These are phyloP conservation scores for Astropecten irregularis DNA, from an alignment of 53 echinoderm and acorn worm species.

Conservation along the genomic window DNA sequence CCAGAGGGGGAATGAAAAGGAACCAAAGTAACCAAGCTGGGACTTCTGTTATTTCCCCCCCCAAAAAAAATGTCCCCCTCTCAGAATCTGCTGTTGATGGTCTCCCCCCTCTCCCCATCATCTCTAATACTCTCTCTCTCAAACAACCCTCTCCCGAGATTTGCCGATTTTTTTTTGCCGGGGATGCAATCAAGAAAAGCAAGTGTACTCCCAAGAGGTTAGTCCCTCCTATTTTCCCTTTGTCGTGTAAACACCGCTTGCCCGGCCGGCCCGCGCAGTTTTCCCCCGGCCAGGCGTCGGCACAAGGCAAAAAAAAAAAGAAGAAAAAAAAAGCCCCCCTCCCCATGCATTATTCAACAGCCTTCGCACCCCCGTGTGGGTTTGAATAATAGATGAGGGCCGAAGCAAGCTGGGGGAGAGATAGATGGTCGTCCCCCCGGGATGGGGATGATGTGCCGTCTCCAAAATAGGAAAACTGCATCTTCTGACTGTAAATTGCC, in stretches of 20 bases:
- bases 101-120: no score
- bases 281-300: constrained; percentile 15
- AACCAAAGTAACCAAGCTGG: constrained; percentile 13
- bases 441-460: no score
- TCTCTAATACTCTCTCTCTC: background rate
- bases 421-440: constrained; percentile 16
- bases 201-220: background rate
- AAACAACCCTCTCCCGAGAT: constrained; percentile 4
- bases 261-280: background rate
- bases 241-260: constrained; percentile 52
- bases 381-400: constrained; percentile 55
- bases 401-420: constrained; percentile 22
- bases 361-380: constrained; percentile 39
- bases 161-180: constrained; percentile 50
- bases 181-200: constrained; percentile 41
- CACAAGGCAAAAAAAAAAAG: no score
- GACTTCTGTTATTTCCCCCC: constrained; percentile 14
- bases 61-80: no score
- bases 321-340: no score
- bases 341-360: constrained; percentile 44
- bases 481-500: constrained; percentile 45
- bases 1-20: background rate
- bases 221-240: constrained; percentile 22
- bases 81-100: no score
- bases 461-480: constrained; percentile 24